Evolutionary conservation across 2,113 vertebrate genomes (phyloP), one percentile per base, ranked within the genome.

Genomic region (Girardinichthys multiradiatus): DNA sequence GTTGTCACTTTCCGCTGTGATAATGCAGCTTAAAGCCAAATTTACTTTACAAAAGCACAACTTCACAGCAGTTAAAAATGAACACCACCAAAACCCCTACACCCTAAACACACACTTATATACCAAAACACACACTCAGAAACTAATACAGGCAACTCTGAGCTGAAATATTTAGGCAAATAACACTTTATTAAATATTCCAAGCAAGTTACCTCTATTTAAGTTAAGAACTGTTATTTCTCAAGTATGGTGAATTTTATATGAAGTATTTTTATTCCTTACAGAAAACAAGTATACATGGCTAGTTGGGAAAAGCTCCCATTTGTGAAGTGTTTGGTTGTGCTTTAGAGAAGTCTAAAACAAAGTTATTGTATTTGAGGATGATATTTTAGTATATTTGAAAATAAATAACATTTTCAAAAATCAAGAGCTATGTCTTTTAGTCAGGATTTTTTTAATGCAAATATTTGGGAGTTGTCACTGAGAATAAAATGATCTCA

Each of bases 41-140:
- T 10, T 1, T n/a, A 42, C 11, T 70, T 68, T 13, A 48, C 8
- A 64, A 77, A 70, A 73, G 3, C 2, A 15, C 64, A 12, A 66
- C 27, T 69, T 80, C 30, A 72, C 24, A 80, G 13, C 24, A 14
- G 17, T 0, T 54, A n/a, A 54, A 54, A n/a, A 13, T 21, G 58
- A 26, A 37, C 31, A 0, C 35, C 26, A 45, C 30, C 24, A 37
- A 2, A 19, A 3, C 14, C 15, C 13, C 58, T 61, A 51, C 24
- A 21, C 3, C 0, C 2, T 28, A 37, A 33, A 64, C 28, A 83
- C 45, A 64, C 31, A 68, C 3, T 13, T 57, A 7, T 1, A 37
- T 62, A 54, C 4, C 33, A 17, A 69, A 14, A 70, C 31, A 33
- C 17, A 3, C n/a, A 66, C 6, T 54, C 37, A 78, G 11, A 75